Evolutionary conservation across 2,113 vertebrate genomes (phyloP).

Genomic region (Stomatorhinus ivindoensis): DNA sequence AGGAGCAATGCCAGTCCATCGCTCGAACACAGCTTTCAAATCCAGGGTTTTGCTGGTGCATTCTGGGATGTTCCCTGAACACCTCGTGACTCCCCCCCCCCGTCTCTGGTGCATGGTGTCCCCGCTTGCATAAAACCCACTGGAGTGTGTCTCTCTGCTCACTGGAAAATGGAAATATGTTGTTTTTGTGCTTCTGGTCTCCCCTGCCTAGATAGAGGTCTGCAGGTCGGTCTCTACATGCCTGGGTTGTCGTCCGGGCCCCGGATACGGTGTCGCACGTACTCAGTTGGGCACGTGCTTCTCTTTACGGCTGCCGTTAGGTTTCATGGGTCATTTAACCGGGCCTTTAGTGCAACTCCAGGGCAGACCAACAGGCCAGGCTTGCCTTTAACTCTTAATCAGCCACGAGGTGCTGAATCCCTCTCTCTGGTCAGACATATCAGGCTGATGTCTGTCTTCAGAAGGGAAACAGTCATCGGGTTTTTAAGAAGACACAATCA

Average conservation of each 20-base stretch:
- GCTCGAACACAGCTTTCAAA: background rate
- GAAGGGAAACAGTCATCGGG: background rate
- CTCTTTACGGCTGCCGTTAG: background rate
- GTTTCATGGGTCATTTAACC: background rate
- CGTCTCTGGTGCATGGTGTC: background rate
- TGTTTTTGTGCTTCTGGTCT: background rate
- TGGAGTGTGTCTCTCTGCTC: background rate
- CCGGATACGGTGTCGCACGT: background rate
- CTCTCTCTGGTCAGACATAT: background rate
- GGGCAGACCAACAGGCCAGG: background rate
- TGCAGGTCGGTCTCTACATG: background rate
- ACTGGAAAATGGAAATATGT: background rate
- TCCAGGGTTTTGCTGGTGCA: background rate
- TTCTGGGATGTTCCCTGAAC: background rate
- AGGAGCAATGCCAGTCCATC: background rate
- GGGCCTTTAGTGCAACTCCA: background rate
- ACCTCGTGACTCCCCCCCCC: background rate
- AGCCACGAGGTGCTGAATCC: background rate
- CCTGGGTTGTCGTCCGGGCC: background rate
- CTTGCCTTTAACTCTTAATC: background rate
- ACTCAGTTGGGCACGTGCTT: background rate
- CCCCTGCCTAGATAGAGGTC: background rate
- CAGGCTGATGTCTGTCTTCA: background rate
- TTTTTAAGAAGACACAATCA: background rate
- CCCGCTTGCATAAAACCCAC: background rate